Base-by-base conservation (phyloP, 2,797 vertebrate genomes). In the Lemur catta region DNA sequence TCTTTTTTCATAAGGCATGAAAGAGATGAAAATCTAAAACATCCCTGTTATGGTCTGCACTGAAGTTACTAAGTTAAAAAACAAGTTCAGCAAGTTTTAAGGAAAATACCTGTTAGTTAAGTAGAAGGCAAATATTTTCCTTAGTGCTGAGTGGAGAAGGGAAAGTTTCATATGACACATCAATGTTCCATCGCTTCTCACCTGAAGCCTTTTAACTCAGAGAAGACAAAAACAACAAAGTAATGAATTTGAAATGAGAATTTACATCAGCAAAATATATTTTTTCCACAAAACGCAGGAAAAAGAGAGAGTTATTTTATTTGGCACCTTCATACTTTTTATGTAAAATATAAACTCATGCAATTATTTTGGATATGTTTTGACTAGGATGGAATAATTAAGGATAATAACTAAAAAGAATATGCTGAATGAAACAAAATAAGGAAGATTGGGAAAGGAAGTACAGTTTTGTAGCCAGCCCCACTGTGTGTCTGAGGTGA, bases 21-120 rank as follows among this genome's bases (percentile, higher is more conserved):
- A 97, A 97, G 84, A 97, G 95, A 91, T 97, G 96, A 96, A 97
- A 97, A 95, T 96, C 97, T 97, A 89, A 95, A 97, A 91, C 84
- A 94, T 96, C 93, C 69, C 72, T 92, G 28, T 92, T 91, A 71
- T 2, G 43, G 63, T 92, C 82, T 90, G 57, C 50, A 50, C 92
- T 92, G 93, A 96, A 80, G 89, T 93, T 96, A 81, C 89, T 94
- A 79, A 91, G 95, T 96, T 94, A 96, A 91, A 97, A 97, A 97
- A 98, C 97, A 95, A 97, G 98, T 98, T 97, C 78, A 89, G 84
- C 97, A 63, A 98, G 97, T 98, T 98, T 97, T 91, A 96, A 96
- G 97, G 94, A 97, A 98, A 97, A 96, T 92, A 88, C 87, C 94
- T 94, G 96, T 97, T 96, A 85, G 93, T 96, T 97, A 97, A 97